Evolutionary conservation across 1,140 invertebrate genomes (phyloP).

Genomic region (Antheraea mylitta): DNA sequence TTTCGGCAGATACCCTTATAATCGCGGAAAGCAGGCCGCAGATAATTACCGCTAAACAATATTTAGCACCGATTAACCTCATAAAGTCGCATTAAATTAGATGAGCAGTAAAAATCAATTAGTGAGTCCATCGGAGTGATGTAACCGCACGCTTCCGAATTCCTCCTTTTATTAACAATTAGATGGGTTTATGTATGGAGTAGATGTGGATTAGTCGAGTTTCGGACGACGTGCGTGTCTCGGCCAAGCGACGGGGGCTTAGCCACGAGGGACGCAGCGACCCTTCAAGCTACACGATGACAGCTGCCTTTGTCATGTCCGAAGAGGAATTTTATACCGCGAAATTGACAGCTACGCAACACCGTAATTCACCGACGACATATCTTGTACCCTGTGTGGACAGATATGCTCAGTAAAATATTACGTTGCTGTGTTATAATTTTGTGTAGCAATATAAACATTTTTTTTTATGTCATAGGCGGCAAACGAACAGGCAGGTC

Average conservation of each 20-base stretch:
- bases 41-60: slow-evolving; percentile 56
- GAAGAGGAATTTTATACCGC: slow-evolving; percentile 64
- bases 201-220: slow-evolving; percentile 64
- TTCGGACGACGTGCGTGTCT: slow-evolving; percentile 62
- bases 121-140: slow-evolving; percentile 52
- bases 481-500: no score
- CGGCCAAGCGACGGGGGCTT: slow-evolving; percentile 48
- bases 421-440: not conserved
- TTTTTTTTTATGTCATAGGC: no score
- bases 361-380: slow-evolving; percentile 49
- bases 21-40: slow-evolving; percentile 34
- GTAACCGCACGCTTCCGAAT: slow-evolving; percentile 66
- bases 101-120: slow-evolving; percentile 70
- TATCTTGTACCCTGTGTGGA: slow-evolving; percentile 43
- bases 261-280: slow-evolving; percentile 59
- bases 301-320: slow-evolving; percentile 68
- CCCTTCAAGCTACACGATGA: slow-evolving; percentile 59
- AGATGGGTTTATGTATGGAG: slow-evolving; percentile 71
- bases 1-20: slow-evolving; percentile 23
- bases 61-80: slow-evolving; percentile 50
- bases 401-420: slow-evolving; percentile 53
- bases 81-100: slow-evolving; percentile 45
- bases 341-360: slow-evolving; percentile 65
- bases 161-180: slow-evolving; percentile 75
- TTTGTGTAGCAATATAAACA: not conserved